Conservation (phyloP, 2,888 invertebrate species). For the Mesorhabditis belari region DNA sequence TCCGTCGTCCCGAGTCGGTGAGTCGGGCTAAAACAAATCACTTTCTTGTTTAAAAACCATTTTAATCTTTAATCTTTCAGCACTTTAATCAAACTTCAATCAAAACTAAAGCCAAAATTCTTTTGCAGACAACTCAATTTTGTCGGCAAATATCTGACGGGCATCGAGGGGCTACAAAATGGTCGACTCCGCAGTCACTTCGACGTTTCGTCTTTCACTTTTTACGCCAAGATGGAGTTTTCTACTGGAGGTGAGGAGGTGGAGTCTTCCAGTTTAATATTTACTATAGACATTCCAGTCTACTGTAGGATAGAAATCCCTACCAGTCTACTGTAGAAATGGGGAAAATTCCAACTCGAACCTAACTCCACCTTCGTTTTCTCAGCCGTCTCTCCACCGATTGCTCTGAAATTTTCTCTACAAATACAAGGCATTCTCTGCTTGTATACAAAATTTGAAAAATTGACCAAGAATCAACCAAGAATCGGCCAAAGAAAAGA, state of each 20-base stretch:
- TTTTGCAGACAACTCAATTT: constrained; percentile 51
- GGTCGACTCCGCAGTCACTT: constrained; percentile 52
- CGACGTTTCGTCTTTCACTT: constrained; percentile 52
- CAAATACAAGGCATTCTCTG: too few relatives aligned
- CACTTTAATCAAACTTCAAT: too few relatives aligned
- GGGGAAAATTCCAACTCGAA: too few relatives aligned
- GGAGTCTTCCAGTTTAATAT: background rate
- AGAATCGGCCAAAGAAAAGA: too few relatives aligned
- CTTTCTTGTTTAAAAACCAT: background rate
- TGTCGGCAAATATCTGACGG: constrained; percentile 53
- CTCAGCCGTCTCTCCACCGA: too few relatives aligned
- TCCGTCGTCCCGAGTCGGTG: constrained; percentile 51
- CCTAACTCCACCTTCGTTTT: too few relatives aligned
- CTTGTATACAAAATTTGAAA: too few relatives aligned
- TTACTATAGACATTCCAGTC: background rate
- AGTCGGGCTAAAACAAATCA: background rate
- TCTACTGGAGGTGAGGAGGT: constrained; percentile 33
- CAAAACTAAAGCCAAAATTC: background rate
- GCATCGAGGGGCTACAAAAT: constrained; percentile 54
- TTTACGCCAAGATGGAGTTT: constrained; percentile 52
- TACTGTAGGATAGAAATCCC: background rate
- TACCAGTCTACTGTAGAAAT: too few relatives aligned
- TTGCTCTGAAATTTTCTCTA: too few relatives aligned
- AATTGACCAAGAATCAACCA: too few relatives aligned
- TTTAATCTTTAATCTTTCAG: background rate